Evolutionary conservation across 2,113 vertebrate genomes (phyloP).

Genomic region (Tetraodon nigroviridis): DNA sequence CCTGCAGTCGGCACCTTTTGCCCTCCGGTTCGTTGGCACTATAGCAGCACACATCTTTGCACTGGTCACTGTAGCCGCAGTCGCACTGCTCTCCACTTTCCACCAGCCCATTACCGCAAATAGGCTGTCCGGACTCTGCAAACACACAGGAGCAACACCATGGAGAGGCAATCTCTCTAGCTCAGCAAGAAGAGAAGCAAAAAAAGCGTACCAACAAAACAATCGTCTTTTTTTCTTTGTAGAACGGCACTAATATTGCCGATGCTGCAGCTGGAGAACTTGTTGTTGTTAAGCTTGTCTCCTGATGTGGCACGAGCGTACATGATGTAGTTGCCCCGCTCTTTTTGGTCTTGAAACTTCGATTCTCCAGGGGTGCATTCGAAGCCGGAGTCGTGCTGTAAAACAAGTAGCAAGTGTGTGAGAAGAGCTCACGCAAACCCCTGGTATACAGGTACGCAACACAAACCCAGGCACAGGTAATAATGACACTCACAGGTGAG

Average conservation of each 20-base stretch:
- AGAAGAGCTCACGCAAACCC: not conserved
- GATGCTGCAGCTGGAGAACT: constrained; percentile 92
- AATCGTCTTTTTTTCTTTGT: constrained; percentile 82
- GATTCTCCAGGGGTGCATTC: constrained; percentile 96
- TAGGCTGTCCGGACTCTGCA: constrained; percentile 94
- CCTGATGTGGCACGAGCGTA: constrained; percentile 97
- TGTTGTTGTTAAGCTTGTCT: constrained; percentile 96
- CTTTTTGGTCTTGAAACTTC: constrained; percentile 82
- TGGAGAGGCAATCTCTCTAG: constrained; percentile 29
- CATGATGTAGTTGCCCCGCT: constrained; percentile 96
- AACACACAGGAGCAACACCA: constrained; percentile 17
- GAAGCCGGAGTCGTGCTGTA: constrained; percentile 92
- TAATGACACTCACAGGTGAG: constrained; percentile 85
- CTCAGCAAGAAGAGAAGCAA: not conserved
- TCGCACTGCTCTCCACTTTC: constrained; percentile 91
- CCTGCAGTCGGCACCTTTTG: constrained; percentile 83
- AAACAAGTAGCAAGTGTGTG: constrained; percentile 18
- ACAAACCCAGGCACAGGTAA: not conserved
- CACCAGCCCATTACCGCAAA: constrained; percentile 95
- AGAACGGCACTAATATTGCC: constrained; percentile 94
- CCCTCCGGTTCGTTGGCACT: constrained; percentile 81
- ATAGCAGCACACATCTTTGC: constrained; percentile 86
- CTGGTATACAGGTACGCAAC: not conserved
- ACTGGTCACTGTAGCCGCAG: constrained; percentile 94
- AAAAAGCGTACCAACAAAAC: constrained; percentile 88